Evolutionary conservation across 2,113 vertebrate species (phyloP), one percentile per base, ranked within the genome.

Genomic region (Okapia johnstoni): DNA sequence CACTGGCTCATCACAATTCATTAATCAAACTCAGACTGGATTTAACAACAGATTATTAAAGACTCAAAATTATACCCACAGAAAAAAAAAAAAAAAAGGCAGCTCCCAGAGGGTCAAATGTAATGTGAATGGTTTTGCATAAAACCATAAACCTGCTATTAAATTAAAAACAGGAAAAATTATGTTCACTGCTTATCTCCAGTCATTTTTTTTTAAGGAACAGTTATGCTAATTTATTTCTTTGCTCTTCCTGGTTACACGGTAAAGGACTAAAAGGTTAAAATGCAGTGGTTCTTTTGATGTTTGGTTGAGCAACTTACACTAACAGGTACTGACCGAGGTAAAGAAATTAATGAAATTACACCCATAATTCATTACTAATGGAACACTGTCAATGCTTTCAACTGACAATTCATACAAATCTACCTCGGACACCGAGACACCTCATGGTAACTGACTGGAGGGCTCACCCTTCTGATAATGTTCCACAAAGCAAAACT

Each of bases 41-140:
- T 99, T 99, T 99, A 99, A 98, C 98, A 99, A 99, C 97, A 98
- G 98, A 99, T 99, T 99, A 99, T 99, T 99, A 99, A 99, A 98
- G 98, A 98, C 98, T 98, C 98, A 98, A 98, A 99, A 99, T 99
- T 99, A 99, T 98, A 99, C 97, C 98, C 95, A 97, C 80, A 63
- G 86, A 16, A 58, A 46, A 63, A 96, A 96, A n/a, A n/a, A 26
- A 57, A 97, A 96, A 98, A 98, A 98, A 96, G 63, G 73, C 97
- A 98, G 97, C 96, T 98, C 98, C 98, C 98, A 98, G 98, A 98
- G 98, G 98, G 98, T 99, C 98, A 98, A 96, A 98, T 97, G 98
- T 98, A 99, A 98, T 97, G 96, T 97, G 97, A 98, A 98, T 99
- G 98, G 90, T 98, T 99, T 99, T 99, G 98, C 98, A 99, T 98